Base-by-base conservation (phyloP, 2,113 vertebrate species). In the Penelope pileata region DNA sequence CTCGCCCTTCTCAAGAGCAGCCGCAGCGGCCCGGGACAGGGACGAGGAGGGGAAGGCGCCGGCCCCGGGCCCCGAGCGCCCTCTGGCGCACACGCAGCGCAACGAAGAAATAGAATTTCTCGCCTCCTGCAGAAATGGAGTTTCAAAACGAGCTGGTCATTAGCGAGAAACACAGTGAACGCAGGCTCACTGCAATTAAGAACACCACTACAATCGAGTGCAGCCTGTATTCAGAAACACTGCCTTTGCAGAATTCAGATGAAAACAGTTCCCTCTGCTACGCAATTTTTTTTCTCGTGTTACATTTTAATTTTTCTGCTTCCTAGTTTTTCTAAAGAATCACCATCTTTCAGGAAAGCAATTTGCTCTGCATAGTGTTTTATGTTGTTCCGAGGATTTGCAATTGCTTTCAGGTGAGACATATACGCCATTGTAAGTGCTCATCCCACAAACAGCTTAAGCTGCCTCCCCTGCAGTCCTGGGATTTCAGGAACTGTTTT, bases 161-260 rank as follows among this genome's bases (percentile, higher is more conserved):
- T 27, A 70, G 12, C 38, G 23, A 22, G 26, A 32, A 58, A 36
- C 26, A 29, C 36, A 51, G 30, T 27, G 38, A 84, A 50, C 3
- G 24, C 12, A 42, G 16, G n/a, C 48, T 68, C 45, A 1, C 38
- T 45, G 34, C 36, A 78, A 72, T 51, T 48, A 84, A 56, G 3
- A 47, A 16, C 36, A n/a, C 6, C 2, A 4, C 51, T 17, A 4
- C 10, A 32, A 34, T 9, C 11, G 9, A 2, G 5, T 9, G 36
- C 19, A 8, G 24, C 13, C 18, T 8, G 5, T 16, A 11, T 22
- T 68, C 17, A 67, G 40, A 59, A 60, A 62, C 53, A 27, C 19
- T 7, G 3, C 59, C 84, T 12, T 48, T 34, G 26, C 14, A 47
- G 59, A 76, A 88, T 54, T 50, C 50, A 29, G 24, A 27, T 18